Percentiles rank a stretch among this genome's conserved stretches.
These are phyloP conservation scores for Dinomys branickii DNA, from an alignment of 2,113 vertebrate genomes.

Conservation along the genomic window DNA sequence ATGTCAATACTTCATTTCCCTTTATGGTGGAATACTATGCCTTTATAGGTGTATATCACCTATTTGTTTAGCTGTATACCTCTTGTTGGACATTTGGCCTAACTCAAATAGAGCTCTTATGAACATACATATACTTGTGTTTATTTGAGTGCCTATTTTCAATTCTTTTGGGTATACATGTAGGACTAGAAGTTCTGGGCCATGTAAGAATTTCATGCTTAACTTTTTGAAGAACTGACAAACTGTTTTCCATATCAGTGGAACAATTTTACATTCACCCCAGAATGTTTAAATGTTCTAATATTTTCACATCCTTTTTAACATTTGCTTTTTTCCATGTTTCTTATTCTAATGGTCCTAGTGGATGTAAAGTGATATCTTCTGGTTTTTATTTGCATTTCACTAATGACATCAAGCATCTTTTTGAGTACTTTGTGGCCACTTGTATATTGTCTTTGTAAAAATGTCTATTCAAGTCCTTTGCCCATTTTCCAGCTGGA, in stretches of 20 bases:
- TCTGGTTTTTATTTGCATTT: conserved; percentile 24
- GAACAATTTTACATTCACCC: background rate
- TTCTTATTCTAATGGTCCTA: background rate
- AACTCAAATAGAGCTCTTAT: background rate
- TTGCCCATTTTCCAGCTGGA: conserved; percentile 16
- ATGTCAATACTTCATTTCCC: background rate
- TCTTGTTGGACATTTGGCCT: background rate
- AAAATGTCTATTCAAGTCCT: conserved; percentile 40
- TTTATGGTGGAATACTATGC: background rate
- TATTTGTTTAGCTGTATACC: background rate
- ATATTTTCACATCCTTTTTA: background rate
- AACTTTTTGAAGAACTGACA: background rate
- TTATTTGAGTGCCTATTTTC: background rate
- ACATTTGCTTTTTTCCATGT: background rate
- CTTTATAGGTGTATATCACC: background rate
- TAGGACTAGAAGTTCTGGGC: background rate
- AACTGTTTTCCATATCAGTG: background rate
- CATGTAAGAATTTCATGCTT: background rate
- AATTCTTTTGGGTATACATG: background rate
- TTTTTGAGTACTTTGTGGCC: conserved; percentile 1
- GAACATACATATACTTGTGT: background rate
- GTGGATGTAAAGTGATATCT: background rate
- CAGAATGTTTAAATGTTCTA: background rate
- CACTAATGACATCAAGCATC: background rate
- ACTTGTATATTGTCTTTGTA: background rate